Conservation (phyloP, 2,113 vertebrate species). For the Melanerpes formicivorus region DNA sequence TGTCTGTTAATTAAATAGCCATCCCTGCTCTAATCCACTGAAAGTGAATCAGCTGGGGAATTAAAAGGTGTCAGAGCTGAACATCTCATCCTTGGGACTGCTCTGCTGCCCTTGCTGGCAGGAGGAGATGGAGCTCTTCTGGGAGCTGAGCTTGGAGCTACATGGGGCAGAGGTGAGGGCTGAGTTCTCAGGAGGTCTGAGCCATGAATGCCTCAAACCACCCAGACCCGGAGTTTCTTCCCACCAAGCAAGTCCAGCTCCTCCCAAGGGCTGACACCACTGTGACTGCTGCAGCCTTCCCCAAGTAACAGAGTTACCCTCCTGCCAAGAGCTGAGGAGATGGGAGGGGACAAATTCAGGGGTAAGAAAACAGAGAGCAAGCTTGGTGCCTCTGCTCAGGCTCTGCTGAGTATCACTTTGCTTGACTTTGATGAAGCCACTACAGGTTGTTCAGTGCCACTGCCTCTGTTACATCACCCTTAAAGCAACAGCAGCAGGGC, state of each 20-base stretch:
- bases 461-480: not conserved
- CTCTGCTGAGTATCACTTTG: not conserved
- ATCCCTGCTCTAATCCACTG: slow-evolving; percentile 73
- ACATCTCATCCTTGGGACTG: slow-evolving; percentile 33
- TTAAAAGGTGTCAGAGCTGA: slow-evolving; percentile 68
- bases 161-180: not conserved
- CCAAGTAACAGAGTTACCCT: fast-evolving
- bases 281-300: not conserved
- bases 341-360: not conserved
- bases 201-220: not conserved
- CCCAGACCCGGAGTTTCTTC: fast-evolving
- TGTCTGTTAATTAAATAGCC: slow-evolving; percentile 81
- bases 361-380: not conserved
- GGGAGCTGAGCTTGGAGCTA: fast-evolving
- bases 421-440: not conserved
- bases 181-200: fast-evolving
- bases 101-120: not conserved
- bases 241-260: not conserved
- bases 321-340: fast-evolving
- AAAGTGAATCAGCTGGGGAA: slow-evolving; percentile 76
- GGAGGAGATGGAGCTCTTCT: not conserved
- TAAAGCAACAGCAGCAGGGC: not conserved
- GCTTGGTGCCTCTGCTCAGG: not conserved
- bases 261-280: not conserved
- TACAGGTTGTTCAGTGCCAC: not conserved